Evolutionary conservation across 2,797 vertebrate genomes (phyloP).

Genomic region (Hyperoplus lanceolatus): DNA sequence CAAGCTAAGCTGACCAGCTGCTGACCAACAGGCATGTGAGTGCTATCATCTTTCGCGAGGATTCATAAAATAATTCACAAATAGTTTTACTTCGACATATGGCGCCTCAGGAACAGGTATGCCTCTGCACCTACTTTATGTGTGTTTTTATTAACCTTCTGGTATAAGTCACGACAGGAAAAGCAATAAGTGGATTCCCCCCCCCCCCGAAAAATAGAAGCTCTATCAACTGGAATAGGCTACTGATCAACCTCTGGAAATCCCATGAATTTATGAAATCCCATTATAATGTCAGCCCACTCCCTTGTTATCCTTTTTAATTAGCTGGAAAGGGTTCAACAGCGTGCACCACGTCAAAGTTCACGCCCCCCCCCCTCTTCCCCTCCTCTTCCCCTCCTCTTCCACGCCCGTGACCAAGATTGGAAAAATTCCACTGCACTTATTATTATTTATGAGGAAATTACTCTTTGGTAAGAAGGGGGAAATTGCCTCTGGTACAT

Average conservation of each 20-base stretch:
- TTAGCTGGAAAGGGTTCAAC: constrained; percentile 35
- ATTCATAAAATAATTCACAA: too few species aligned
- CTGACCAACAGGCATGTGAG: neutral
- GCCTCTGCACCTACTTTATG: too few species aligned
- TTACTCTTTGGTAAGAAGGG: constrained; percentile 14
- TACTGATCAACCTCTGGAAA: constrained; percentile 29
- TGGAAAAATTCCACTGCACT: constrained; percentile 53
- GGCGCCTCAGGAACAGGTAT: too few species aligned
- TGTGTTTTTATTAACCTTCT: too few species aligned
- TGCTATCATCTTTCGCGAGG: neutral
- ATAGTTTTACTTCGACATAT: too few species aligned
- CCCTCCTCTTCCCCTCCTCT: constrained; percentile 19
- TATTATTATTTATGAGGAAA: constrained; percentile 56
- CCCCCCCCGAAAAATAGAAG: neutral
- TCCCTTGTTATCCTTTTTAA: constrained; percentile 40
- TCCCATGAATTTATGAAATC: constrained; percentile 56
- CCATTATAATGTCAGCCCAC: constrained; percentile 37
- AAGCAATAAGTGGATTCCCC: too few species aligned
- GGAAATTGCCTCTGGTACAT: constrained; percentile 39
- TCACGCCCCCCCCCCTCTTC: constrained; percentile 43
- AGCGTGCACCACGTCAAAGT: constrained; percentile 42
- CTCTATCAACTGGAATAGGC: neutral
- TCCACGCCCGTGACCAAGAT: constrained; percentile 7
- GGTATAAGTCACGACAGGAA: too few species aligned
- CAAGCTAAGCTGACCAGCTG: neutral